Percentiles rank a stretch among this genome's conserved stretches.
Conservation (phyloP, 2,888 invertebrate genomes). For the Chalcosyrphus nemorum region DNA sequence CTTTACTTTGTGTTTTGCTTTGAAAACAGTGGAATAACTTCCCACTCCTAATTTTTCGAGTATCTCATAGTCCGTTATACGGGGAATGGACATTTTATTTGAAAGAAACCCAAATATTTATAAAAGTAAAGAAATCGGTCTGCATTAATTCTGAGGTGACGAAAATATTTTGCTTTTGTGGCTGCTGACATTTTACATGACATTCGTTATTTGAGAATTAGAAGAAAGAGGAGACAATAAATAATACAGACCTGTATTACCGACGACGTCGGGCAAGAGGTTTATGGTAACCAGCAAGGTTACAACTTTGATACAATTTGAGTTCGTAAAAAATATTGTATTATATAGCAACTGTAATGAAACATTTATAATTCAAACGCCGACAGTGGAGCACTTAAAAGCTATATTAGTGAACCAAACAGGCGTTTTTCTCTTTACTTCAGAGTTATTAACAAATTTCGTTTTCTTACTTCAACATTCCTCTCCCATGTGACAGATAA, state of each 20-base stretch:
- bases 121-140: neutral
- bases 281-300: too few species aligned
- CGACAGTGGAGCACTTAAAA: too few species aligned
- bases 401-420: too few species aligned
- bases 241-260: neutral
- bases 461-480: too few species aligned
- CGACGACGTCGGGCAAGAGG: too few species aligned
- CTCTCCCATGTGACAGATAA: too few species aligned
- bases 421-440: too few species aligned
- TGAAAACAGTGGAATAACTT: constrained; percentile 92
- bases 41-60: constrained; percentile 91
- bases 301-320: too few species aligned
- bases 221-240: neutral
- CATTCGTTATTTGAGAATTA: neutral
- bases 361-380: too few species aligned
- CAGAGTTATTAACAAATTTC: too few species aligned
- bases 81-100: constrained; percentile 77
- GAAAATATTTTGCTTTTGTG: constrained; percentile 33
- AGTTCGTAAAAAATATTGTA: too few species aligned
- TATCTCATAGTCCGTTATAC: constrained; percentile 87
- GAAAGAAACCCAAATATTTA: neutral
- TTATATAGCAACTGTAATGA: too few species aligned
- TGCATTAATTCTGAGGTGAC: neutral
- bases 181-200: constrained; percentile 4
- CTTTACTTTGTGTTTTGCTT: constrained; percentile 84